phyloP scores from a whole-genome alignment of 2,797 vertebrate species.

The Sebastes vulpes region DNA sequence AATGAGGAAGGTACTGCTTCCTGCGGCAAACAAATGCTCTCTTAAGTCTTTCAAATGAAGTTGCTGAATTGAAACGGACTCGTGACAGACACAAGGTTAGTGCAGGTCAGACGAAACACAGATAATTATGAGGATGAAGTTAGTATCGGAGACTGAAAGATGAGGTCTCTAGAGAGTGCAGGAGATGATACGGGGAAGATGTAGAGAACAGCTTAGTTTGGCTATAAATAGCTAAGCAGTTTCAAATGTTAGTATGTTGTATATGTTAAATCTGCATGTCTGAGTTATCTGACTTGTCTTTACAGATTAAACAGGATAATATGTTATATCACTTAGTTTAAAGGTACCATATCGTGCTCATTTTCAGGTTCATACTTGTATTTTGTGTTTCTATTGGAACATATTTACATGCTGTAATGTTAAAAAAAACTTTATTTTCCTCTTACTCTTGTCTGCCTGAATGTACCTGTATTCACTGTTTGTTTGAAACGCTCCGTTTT shows the following conservation, averaged over 20 bases:
- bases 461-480: no score
- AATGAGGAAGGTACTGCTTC: conserved; percentile 44
- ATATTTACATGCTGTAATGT: no score
- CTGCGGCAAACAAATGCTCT: conserved; percentile 37
- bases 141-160: neutral
- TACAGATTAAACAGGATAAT: neutral
- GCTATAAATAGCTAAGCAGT: neutral
- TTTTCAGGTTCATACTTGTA: no score
- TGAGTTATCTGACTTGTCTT: neutral
- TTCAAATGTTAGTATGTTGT: neutral
- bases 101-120: conserved; percentile 5
- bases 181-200: neutral
- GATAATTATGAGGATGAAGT: conserved; percentile 12
- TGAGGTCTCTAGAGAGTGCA: neutral
- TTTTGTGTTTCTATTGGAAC: no score
- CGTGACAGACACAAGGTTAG: neutral
- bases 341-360: no score
- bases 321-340: neutral
- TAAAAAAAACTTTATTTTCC: no score
- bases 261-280: neutral
- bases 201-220: neutral
- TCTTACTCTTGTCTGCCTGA: no score
- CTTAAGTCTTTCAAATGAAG: conserved; percentile 25
- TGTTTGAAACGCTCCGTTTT: no score
- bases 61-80: conserved; percentile 8